These are phyloP conservation scores for Alexandromys fortis DNA, from an alignment of 2,113 vertebrate genomes.

Conservation along the genomic window DNA sequence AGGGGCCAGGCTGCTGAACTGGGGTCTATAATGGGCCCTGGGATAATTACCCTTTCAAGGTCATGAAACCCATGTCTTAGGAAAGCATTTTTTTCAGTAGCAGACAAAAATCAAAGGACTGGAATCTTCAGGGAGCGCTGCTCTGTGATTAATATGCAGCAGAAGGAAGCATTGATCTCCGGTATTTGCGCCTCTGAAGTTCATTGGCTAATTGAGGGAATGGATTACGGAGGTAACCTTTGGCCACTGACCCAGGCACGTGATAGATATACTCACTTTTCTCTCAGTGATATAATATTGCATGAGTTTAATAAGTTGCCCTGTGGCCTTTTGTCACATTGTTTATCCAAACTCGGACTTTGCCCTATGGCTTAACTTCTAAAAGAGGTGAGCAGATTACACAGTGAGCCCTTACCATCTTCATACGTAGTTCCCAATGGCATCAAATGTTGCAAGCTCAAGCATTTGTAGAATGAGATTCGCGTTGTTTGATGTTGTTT, in stretches of 20 bases:
- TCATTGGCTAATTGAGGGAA: neutral
- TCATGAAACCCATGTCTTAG: neutral
- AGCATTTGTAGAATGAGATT: slow-evolving; percentile 44
- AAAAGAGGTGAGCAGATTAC: neutral
- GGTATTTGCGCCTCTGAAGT: neutral
- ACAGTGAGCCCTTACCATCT: neutral
- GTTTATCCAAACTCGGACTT: slow-evolving; percentile 17
- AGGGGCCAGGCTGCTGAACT: neutral
- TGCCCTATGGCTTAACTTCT: neutral
- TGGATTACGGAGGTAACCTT: neutral
- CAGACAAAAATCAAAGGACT: slow-evolving; percentile 16
- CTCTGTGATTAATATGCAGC: neutral
- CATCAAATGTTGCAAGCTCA: neutral
- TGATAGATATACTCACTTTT: neutral
- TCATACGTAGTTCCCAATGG: neutral
- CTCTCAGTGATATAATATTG: neutral
- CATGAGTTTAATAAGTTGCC: neutral
- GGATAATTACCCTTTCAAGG: neutral
- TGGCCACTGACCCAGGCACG: neutral
- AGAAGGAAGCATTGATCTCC: slow-evolving; percentile 40
- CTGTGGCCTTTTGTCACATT: neutral
- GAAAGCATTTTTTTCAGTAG: slow-evolving; percentile 56
- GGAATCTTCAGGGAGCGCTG: slow-evolving; percentile 22
- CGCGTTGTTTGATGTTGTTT: neutral
- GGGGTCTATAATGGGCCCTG: neutral